phyloP scores from a whole-genome alignment of 2,113 vertebrate genomes.

The Zosterops borbonicus region DNA sequence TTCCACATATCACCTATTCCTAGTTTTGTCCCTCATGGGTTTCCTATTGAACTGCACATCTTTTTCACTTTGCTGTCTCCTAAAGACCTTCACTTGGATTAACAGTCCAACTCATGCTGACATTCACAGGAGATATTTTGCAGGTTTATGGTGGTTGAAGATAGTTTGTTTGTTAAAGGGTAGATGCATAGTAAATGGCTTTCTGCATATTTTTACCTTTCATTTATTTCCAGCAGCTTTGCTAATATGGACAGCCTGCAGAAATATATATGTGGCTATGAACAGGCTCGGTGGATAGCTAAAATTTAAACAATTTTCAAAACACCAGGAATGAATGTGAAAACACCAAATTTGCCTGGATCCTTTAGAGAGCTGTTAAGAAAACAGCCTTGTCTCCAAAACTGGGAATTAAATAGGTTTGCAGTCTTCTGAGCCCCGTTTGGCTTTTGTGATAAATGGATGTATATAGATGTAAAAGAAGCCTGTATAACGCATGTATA shows the following conservation, averaged over 20 bases:
- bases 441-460: conserved; percentile 1
- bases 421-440: not conserved
- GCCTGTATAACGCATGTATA: not conserved
- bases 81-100: not conserved
- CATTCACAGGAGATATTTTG: not conserved
- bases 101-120: not conserved
- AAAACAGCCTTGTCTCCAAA: not conserved
- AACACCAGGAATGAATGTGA: not conserved
- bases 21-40: not conserved
- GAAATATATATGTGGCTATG: not conserved
- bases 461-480: not conserved
- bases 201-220: not conserved
- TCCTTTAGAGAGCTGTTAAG: not conserved
- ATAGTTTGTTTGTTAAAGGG: not conserved
- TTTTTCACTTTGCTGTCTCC: not conserved
- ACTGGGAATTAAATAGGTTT: not conserved
- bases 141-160: not conserved
- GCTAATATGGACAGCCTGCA: not conserved
- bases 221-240: not conserved
- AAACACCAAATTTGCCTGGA: not conserved
- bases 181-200: not conserved
- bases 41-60: not conserved
- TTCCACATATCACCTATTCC: not conserved
- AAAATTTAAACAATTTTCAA: not conserved
- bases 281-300: not conserved